Evolutionary conservation across 2,113 vertebrate species (phyloP).

Genomic region (Neolamprologus brichardi): DNA sequence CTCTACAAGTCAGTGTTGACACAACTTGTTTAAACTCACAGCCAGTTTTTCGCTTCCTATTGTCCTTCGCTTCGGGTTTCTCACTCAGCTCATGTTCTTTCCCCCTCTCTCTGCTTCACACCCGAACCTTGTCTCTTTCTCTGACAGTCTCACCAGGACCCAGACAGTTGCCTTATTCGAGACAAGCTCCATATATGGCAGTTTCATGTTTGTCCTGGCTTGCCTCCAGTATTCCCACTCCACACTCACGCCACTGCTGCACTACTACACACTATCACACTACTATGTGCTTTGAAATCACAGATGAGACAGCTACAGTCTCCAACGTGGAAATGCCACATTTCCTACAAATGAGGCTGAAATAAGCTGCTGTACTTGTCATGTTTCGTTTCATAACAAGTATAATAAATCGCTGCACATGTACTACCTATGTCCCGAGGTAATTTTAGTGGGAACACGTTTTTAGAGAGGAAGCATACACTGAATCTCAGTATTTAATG

Average conservation of each 20-base stretch:
- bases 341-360: slow-evolving; percentile 36
- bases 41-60: background rate
- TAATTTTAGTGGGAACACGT: background rate
- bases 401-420: background rate
- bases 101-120: background rate
- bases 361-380: background rate
- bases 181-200: slow-evolving; percentile 73
- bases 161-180: slow-evolving; percentile 66
- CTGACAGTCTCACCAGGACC: slow-evolving; percentile 30
- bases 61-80: background rate
- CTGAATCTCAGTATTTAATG: background rate
- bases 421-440: background rate
- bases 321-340: slow-evolving; percentile 27
- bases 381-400: background rate
- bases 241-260: background rate
- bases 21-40: background rate
- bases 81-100: slow-evolving; percentile 24
- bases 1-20: slow-evolving; percentile 4
- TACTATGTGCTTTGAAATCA: slow-evolving; percentile 8
- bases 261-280: slow-evolving; percentile 4
- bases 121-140: background rate
- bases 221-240: slow-evolving; percentile 54
- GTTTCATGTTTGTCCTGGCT: slow-evolving; percentile 72
- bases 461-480: background rate
- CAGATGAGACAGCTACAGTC: slow-evolving; percentile 18